These are phyloP conservation scores for Lepidostoma basale DNA, from an alignment of 1,140 invertebrate species.

Conservation along the genomic window DNA sequence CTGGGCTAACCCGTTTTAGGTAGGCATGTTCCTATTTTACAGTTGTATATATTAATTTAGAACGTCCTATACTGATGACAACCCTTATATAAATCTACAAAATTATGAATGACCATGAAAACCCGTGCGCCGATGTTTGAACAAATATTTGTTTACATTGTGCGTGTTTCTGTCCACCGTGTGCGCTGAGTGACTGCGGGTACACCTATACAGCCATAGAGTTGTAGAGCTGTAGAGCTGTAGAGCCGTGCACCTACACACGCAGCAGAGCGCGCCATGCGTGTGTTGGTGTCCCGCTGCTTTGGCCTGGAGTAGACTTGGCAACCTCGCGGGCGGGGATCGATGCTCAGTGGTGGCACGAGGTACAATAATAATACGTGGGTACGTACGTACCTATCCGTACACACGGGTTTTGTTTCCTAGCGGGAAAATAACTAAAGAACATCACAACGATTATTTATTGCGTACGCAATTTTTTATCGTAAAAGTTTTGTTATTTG, in stretches of 20 bases:
- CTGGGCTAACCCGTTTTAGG: too few relatives aligned
- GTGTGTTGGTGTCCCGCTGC: constrained; percentile 20
- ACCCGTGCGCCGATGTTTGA: too few relatives aligned
- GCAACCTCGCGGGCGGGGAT: constrained; percentile 30
- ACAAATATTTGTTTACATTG: constrained; percentile 16
- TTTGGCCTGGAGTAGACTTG: constrained; percentile 19
- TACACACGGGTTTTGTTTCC: background rate
- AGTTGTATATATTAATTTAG: too few relatives aligned
- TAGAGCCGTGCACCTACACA: too few relatives aligned
- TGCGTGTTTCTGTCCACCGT: background rate
- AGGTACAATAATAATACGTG: background rate
- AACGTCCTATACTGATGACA: too few relatives aligned
- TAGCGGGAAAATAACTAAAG: constrained; percentile 23
- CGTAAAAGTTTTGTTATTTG: background rate
- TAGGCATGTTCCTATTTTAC: too few relatives aligned
- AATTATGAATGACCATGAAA: too few relatives aligned
- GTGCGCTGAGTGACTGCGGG: background rate
- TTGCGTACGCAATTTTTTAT: constrained; percentile 3
- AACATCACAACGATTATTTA: background rate
- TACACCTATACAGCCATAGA: background rate
- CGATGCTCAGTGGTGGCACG: constrained; percentile 24
- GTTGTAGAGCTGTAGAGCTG: too few relatives aligned
- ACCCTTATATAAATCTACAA: too few relatives aligned
- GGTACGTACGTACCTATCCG: background rate
- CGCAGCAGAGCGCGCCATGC: background rate